phyloP scores from a whole-genome alignment of 2,797 vertebrate genomes.

The Sarcoramphus papa region DNA sequence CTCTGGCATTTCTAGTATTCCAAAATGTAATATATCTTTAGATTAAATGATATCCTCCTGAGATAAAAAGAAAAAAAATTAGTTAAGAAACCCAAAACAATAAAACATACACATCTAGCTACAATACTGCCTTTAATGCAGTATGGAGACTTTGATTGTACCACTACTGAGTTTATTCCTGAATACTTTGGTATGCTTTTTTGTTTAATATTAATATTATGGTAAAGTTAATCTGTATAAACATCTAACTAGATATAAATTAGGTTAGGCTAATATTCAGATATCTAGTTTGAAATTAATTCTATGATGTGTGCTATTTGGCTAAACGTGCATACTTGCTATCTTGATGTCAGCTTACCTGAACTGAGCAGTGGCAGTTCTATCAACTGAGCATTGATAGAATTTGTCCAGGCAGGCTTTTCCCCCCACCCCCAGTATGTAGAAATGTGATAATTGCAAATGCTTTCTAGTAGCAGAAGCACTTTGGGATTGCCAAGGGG shows the following conservation, averaged over 20 bases:
- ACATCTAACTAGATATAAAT: not conserved
- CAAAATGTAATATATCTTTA: not conserved
- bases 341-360: not conserved
- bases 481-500: not conserved
- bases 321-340: not conserved
- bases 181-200: not conserved
- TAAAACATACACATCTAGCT: not conserved
- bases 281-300: not conserved
- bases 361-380: not conserved
- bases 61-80: not conserved
- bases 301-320: not conserved
- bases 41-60: not conserved
- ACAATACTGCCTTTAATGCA: not conserved
- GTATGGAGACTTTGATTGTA: not conserved
- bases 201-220: not conserved
- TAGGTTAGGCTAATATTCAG: not conserved
- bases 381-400: not conserved
- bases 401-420: not conserved
- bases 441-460: not conserved
- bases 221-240: not conserved
- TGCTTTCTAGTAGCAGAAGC: not conserved
- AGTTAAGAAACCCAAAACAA: not conserved
- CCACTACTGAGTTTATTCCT: not conserved
- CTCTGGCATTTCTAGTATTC: not conserved
- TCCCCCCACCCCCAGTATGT: accelerated